Percentiles rank a stretch among this genome's conserved stretches.
phyloP scores from a whole-genome alignment of 2,113 vertebrate genomes.

The Raja brachyura region DNA sequence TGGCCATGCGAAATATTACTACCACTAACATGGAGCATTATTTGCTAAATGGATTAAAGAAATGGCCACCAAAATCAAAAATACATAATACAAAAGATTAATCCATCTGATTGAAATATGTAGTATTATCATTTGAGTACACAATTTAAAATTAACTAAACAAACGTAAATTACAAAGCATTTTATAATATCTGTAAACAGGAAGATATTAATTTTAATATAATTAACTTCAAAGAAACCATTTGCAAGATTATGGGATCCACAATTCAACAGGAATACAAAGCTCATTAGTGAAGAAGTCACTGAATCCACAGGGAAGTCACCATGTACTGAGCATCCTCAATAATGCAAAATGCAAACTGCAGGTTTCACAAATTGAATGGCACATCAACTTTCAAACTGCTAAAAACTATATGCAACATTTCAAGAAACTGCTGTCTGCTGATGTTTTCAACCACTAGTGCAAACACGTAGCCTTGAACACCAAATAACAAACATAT shows the following conservation, averaged over 20 bases:
- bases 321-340: too few relatives aligned
- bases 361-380: background rate
- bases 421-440: background rate
- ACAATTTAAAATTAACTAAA: background rate
- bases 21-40: too few relatives aligned
- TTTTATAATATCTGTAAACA: background rate
- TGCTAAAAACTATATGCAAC: background rate
- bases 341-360: background rate
- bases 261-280: background rate
- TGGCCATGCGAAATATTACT: too few relatives aligned
- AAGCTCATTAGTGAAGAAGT: background rate
- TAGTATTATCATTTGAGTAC: too few relatives aligned
- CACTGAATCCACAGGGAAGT: background rate
- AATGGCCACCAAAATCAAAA: background rate
- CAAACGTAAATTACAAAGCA: background rate
- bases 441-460: background rate
- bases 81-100: background rate
- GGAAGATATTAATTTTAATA: background rate
- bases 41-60: background rate
- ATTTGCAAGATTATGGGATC: conserved; percentile 13
- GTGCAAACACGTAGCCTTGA: background rate
- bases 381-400: background rate
- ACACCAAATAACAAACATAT: background rate
- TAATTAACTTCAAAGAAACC: conserved; percentile 29
- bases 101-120: background rate